phyloP scores from a whole-genome alignment of 2,797 vertebrate genomes.

The Megalops cyprinoides region DNA sequence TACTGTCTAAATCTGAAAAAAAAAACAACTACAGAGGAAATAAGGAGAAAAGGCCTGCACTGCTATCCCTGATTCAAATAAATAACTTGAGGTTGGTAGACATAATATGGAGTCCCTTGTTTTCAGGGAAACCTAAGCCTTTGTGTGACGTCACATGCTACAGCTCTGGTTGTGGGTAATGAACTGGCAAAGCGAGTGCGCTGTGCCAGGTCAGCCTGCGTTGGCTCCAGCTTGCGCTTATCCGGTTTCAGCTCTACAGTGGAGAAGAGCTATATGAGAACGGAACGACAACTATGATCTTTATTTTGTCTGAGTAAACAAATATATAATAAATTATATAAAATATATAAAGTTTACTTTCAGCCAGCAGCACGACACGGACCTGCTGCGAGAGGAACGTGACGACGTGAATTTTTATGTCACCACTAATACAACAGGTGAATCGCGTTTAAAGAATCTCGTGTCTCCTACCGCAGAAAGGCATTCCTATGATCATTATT shows the following conservation, averaged over 20 bases:
- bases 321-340: too few species aligned
- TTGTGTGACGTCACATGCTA: not conserved
- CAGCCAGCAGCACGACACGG: not conserved
- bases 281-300: not conserved
- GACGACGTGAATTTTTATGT: not conserved
- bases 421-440: not conserved
- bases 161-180: not conserved
- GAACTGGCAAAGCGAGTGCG: not conserved
- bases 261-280: not conserved
- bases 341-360: not conserved
- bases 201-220: not conserved
- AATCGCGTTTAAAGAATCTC: too few species aligned
- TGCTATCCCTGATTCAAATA: not conserved
- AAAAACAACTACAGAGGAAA: not conserved
- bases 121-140: too few species aligned
- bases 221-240: not conserved
- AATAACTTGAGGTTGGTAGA: not conserved
- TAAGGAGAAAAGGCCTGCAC: not conserved
- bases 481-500: not conserved
- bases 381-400: not conserved
- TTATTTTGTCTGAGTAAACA: not conserved
- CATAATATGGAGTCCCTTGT: too few species aligned
- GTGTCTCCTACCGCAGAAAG: not conserved
- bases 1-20: not conserved
- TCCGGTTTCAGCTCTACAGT: not conserved